A percentile compares a stretch with the other conserved stretches of the same genome.
These are phyloP conservation scores for Pachyseris speciosa DNA, from an alignment of 64 coral and sea anemone genomes.

Conservation along the genomic window DNA sequence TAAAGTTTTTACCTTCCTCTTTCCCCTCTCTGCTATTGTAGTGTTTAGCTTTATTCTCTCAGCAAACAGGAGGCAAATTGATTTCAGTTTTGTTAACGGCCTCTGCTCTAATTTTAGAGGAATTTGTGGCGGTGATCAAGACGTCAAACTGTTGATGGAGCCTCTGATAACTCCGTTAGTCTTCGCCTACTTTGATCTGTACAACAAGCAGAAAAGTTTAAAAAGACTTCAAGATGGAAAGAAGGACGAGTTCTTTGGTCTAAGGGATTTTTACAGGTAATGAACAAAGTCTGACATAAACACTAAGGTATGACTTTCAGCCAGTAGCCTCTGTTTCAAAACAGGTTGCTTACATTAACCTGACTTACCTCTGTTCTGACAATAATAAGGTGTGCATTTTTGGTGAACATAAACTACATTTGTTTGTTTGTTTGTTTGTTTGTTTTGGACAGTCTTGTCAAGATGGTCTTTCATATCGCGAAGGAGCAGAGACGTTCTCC, in stretches of 20 bases:
- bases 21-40: too few species aligned
- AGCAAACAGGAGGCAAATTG: too few species aligned
- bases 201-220: slow-evolving; percentile 36
- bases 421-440: background rate
- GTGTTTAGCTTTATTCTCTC: too few species aligned
- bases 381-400: background rate
- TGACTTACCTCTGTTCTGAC: background rate
- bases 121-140: slow-evolving; percentile 31
- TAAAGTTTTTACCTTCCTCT: too few species aligned
- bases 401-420: too few species aligned
- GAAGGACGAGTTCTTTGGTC: slow-evolving; percentile 67
- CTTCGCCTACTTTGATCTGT: slow-evolving; percentile 16
- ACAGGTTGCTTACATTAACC: too few species aligned
- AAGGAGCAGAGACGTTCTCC: slow-evolving; percentile 5
- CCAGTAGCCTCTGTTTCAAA: too few species aligned
- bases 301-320: too few species aligned
- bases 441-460: slow-evolving; percentile 17
- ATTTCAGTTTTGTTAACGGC: background rate
- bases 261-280: slow-evolving; percentile 70
- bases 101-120: background rate
- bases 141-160: background rate
- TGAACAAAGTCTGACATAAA: background rate
- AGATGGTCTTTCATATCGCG: slow-evolving; percentile 27
- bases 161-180: slow-evolving; percentile 24
- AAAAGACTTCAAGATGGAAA: background rate